Percentiles rank a stretch among this genome's conserved stretches.
Conservation (phyloP, 1,140 invertebrate genomes). For the Drosophila tristis region DNA sequence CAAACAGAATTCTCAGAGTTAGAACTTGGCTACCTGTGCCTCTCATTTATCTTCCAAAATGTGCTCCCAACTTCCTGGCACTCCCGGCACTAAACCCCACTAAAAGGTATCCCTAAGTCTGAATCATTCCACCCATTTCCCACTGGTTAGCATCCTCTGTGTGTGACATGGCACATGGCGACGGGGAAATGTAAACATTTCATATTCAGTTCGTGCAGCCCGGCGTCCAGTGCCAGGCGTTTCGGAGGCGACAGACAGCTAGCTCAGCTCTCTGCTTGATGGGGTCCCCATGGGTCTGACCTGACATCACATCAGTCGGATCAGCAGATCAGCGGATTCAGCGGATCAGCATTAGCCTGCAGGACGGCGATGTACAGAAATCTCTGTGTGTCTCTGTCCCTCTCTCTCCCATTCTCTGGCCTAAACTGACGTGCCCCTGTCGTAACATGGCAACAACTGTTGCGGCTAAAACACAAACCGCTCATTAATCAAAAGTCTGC, state of each 20-base stretch:
- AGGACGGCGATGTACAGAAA: slow-evolving; percentile 3
- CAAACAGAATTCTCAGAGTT: too few species aligned
- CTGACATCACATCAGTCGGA: slow-evolving; percentile 36
- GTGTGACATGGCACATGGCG: slow-evolving; percentile 33
- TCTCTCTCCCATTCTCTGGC: slow-evolving; percentile 1
- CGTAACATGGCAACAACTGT: slow-evolving; percentile 52
- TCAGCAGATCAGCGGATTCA: slow-evolving; percentile 1
- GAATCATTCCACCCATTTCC: too few species aligned
- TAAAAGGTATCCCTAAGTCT: too few species aligned
- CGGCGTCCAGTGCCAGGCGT: background rate
- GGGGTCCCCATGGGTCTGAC: slow-evolving; percentile 19
- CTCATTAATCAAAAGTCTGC: slow-evolving; percentile 47
- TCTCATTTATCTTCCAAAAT: too few species aligned
- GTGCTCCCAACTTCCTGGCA: too few species aligned
- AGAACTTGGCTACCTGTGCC: too few species aligned
- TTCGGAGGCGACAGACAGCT: slow-evolving; percentile 30
- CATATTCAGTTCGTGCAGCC: background rate
- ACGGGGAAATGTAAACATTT: slow-evolving; percentile 50
- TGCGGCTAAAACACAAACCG: slow-evolving; percentile 53
- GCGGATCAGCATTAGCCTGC: slow-evolving; percentile 14
- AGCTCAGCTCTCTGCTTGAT: slow-evolving; percentile 32
- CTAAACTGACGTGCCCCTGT: slow-evolving; percentile 57
- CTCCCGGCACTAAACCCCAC: too few species aligned
- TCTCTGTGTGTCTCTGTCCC: slow-evolving; percentile 10
- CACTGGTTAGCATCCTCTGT: background rate